Conservation (phyloP, 2,888 invertebrate genomes). For the Petrolisthes cinctipes region DNA sequence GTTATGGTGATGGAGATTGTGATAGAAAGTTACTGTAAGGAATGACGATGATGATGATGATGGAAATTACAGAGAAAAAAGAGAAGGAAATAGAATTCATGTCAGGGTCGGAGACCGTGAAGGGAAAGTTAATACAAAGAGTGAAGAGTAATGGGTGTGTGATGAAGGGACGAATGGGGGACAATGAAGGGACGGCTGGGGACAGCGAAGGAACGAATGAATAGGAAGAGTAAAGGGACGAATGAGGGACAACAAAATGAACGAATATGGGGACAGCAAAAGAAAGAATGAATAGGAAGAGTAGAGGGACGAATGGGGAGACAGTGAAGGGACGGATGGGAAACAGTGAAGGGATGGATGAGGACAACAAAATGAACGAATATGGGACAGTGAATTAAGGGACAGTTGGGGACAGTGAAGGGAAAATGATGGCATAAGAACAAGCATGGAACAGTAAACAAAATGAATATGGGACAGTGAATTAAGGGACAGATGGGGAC, state of each 20-base stretch:
- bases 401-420: constrained; percentile 11
- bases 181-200: neutral
- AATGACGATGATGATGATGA: too few relatives aligned
- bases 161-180: neutral
- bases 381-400: too few relatives aligned
- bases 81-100: neutral
- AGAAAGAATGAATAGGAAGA: too few relatives aligned
- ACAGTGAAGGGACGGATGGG: too few relatives aligned
- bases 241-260: too few relatives aligned
- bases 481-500: neutral
- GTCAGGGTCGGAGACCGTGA: neutral
- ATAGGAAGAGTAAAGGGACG: neutral
- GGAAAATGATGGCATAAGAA: neutral
- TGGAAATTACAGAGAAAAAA: too few relatives aligned
- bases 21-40: too few relatives aligned
- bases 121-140: neutral
- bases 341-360: too few relatives aligned
- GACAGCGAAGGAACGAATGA: neutral
- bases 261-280: too few relatives aligned
- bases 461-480: neutral
- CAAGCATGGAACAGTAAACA: neutral
- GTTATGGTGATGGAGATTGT: too few relatives aligned
- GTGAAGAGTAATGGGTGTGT: neutral
- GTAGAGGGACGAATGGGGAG: too few relatives aligned
- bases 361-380: too few relatives aligned